Evolutionary conservation across 2,113 vertebrate genomes (phyloP).

Genomic region (Sylvilagus bachmani): DNA sequence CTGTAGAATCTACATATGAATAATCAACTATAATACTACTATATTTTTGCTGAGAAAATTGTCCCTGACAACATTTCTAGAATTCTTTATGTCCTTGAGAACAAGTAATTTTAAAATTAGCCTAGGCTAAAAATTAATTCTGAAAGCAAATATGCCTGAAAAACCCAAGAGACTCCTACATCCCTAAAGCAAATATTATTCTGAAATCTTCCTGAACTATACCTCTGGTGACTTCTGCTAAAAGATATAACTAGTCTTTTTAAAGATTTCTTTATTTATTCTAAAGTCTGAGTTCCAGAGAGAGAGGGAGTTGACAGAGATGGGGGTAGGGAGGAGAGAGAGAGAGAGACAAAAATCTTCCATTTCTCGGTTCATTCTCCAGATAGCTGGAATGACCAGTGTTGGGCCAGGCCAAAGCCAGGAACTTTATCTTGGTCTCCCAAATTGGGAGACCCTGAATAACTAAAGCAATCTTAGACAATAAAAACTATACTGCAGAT

Average conservation of each 20-base stretch:
- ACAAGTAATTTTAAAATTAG: conserved; percentile 55
- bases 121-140: conserved; percentile 53
- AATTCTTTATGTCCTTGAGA: background rate
- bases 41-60: conserved; percentile 13
- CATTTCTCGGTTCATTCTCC: no score
- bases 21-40: background rate
- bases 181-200: conserved; percentile 2
- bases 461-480: no score
- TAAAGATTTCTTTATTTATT: no score
- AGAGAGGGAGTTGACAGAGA: no score
- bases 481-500: no score
- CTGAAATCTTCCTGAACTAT: background rate
- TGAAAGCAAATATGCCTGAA: conserved; percentile 50
- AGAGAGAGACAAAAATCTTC: no score
- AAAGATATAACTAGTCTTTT: background rate
- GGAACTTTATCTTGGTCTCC: no score
- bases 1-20: background rate
- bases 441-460: no score
- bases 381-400: no score
- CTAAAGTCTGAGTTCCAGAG: no score
- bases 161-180: background rate
- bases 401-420: no score
- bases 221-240: background rate
- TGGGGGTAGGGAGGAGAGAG: no score
- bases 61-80: background rate